Conservation (phyloP, 1,140 invertebrate species). For the Nixonia krombeini region DNA sequence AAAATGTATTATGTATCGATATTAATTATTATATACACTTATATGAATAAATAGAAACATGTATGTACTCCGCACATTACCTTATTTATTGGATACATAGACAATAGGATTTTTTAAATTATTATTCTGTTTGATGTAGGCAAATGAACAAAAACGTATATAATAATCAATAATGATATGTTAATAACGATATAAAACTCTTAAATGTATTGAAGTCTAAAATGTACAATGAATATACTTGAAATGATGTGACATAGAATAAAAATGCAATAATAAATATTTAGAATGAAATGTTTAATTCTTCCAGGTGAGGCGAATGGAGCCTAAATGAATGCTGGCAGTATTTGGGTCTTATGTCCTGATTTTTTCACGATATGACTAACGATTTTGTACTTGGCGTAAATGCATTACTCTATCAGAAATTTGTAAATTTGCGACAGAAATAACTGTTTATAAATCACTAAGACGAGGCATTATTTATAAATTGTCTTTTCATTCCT, state of each 20-base stretch:
- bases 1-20: slow-evolving; percentile 56
- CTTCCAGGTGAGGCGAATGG: too few species aligned
- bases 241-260: slow-evolving; percentile 20
- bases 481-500: too few species aligned
- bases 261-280: too few species aligned
- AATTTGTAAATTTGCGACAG: too few species aligned
- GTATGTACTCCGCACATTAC: slow-evolving; percentile 27
- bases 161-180: slow-evolving; percentile 8
- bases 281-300: too few species aligned
- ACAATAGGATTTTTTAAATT: slow-evolving; percentile 3
- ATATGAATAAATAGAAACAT: slow-evolving; percentile 53
- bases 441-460: too few species aligned
- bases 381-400: too few species aligned
- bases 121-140: background rate
- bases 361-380: too few species aligned
- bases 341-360: too few species aligned
- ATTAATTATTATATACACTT: slow-evolving; percentile 61
- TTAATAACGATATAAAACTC: slow-evolving; percentile 2
- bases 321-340: too few species aligned
- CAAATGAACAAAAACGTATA: slow-evolving; percentile 26
- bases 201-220: slow-evolving; percentile 24
- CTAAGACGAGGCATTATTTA: too few species aligned
- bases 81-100: slow-evolving; percentile 16
- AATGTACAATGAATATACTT: slow-evolving; percentile 22
- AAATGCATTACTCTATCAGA: too few species aligned